Evolutionary conservation across 2,797 vertebrate species (phyloP).

Genomic region (Zenarchopterus dispar): DNA sequence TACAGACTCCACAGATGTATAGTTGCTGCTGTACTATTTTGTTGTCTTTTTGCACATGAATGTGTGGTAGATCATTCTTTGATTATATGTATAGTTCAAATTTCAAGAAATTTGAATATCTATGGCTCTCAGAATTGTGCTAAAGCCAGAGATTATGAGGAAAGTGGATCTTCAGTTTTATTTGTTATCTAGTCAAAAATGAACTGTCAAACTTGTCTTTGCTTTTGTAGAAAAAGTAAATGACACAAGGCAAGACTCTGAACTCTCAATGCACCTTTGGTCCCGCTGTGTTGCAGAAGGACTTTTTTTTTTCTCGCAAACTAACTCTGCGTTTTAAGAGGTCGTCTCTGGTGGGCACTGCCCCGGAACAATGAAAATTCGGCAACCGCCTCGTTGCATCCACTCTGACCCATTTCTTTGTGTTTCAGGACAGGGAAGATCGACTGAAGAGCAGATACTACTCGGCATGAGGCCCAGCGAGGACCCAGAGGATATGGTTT

Average conservation of each 20-base stretch:
- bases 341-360: slow-evolving; percentile 39
- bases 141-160: neutral
- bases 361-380: slow-evolving; percentile 54
- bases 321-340: slow-evolving; percentile 59
- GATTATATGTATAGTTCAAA: neutral
- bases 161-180: neutral
- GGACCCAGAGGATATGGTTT: slow-evolving; percentile 61
- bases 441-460: slow-evolving; percentile 64
- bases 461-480: slow-evolving; percentile 55
- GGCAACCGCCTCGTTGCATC: slow-evolving; percentile 39
- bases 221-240: slow-evolving; percentile 10
- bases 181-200: neutral
- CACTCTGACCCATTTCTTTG: slow-evolving; percentile 70
- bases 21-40: neutral
- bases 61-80: neutral
- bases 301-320: slow-evolving; percentile 67
- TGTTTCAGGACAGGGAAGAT: slow-evolving; percentile 61
- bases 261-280: slow-evolving; percentile 36
- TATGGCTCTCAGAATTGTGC: neutral
- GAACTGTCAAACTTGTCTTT: neutral
- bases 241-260: slow-evolving; percentile 4
- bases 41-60: neutral
- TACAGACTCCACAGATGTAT: neutral
- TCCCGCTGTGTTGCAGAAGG: slow-evolving; percentile 50
- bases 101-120: neutral